Evolutionary conservation across 2,888 invertebrate genomes (phyloP), one percentile per base, ranked within the genome.

Genomic region (Epinotia bilunana): DNA sequence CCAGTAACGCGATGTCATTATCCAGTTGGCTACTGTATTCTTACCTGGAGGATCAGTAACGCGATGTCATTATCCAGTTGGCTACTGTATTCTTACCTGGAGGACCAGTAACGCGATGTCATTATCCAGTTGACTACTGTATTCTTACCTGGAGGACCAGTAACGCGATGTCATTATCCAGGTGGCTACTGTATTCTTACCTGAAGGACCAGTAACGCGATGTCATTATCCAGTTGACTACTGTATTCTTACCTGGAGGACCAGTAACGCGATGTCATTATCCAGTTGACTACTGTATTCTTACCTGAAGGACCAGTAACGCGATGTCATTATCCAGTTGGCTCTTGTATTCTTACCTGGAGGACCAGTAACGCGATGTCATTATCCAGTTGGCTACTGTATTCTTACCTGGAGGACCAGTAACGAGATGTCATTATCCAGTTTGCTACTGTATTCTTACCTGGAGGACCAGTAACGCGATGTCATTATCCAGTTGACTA

Each of bases 151-250:
- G 79, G 28, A 92, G 79, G 23, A 88, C 61, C 13, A 91, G 75
- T 72, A 92, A 76, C 6, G 93, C 92, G 67, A 93, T 90, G 77
- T 93, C 92, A 74, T 93, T 93, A 80, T 92, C 88, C 67, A 88
- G 79, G 28, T 77, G 76, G 77, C 81, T 83, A 55, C 77, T 72
- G 72, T 86, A 81, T 74, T 79, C n/a, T n/a, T n/a, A n/a, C n/a
- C n/a, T n/a, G 79, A 23, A 92, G 79, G 23, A 88, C 61, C 13
- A 91, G 75, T 72, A 92, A 76, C 6, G 93, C 92, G 67, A 93
- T 90, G 77, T 93, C 92, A 74, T 93, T 93, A 80, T 92, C 88
- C 67, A 88, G 79, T 33, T 77, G 76, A 77, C 81, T 83, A 55
- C 77, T 72, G 72, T 86, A 81, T 74, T 79, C n/a, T n/a, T n/a